Percentiles rank a stretch among this genome's conserved stretches.
phyloP scores from a whole-genome alignment of 2,888 invertebrate species.

The Coremacera marginata region DNA sequence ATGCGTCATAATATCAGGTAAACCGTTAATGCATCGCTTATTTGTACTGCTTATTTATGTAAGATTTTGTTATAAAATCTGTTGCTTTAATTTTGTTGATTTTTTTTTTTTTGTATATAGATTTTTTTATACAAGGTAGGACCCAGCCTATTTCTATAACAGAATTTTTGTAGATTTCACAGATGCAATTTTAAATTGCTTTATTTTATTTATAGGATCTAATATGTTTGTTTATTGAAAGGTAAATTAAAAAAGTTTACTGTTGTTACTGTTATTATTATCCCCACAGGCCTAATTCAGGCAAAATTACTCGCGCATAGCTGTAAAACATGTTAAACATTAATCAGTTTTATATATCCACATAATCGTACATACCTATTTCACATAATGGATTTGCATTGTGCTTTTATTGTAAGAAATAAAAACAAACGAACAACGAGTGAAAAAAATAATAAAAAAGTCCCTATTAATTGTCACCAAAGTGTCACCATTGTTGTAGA shows the following conservation, averaged over 20 bases:
- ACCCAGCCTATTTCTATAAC: too few relatives aligned
- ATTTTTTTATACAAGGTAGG: too few relatives aligned
- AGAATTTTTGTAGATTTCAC: constrained; percentile 31
- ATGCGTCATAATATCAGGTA: constrained; percentile 72
- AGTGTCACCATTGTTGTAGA: too few relatives aligned
- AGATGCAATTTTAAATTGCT: constrained; percentile 23
- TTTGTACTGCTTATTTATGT: constrained; percentile 54
- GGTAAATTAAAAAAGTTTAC: too few relatives aligned
- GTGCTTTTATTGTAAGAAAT: neutral
- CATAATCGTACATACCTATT: too few relatives aligned
- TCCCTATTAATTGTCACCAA: too few relatives aligned
- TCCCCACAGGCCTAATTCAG: too few relatives aligned
- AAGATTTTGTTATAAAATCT: neutral
- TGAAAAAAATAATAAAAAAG: neutral
- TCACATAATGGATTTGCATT: too few relatives aligned
- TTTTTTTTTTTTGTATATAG: constrained; percentile 37
- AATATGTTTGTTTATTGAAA: neutral
- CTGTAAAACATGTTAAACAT: too few relatives aligned
- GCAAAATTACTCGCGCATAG: too few relatives aligned
- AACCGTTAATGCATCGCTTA: constrained; percentile 77
- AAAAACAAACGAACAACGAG: constrained; percentile 25
- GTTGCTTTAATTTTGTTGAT: constrained; percentile 30
- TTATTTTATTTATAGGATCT: neutral
- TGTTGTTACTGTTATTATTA: too few relatives aligned
- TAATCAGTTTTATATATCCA: too few relatives aligned